A percentile compares a stretch with the other conserved stretches of the same genome.
These are phyloP conservation scores for Spea hammondii DNA, from an alignment of 2,797 vertebrate genomes.

Conservation along the genomic window DNA sequence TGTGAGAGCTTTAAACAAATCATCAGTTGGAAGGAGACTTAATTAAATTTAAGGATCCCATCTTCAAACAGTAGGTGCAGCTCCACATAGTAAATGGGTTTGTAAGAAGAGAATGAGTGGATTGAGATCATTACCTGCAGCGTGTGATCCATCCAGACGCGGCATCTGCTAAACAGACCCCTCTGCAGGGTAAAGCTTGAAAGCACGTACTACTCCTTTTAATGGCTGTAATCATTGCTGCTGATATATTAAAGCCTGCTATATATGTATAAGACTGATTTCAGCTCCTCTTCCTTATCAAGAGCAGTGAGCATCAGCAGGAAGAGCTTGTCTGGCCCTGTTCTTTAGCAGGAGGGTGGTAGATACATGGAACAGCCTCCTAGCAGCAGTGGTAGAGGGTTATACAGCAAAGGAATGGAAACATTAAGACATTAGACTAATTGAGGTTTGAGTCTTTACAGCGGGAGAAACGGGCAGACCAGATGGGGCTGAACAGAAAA, in stretches of 20 bases:
- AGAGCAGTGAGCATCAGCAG: too few species aligned
- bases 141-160: conserved; percentile 19
- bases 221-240: conserved; percentile 21
- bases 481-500: too few species aligned
- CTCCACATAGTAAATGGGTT: conserved; percentile 21
- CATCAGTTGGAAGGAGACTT: too few species aligned
- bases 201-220: conserved; percentile 26
- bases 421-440: too few species aligned
- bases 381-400: too few species aligned
- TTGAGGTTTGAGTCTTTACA: too few species aligned
- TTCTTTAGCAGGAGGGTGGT: too few species aligned
- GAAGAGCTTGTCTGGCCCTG: too few species aligned
- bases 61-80: not conserved
- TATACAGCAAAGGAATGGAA: too few species aligned
- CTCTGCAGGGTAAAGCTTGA: conserved; percentile 26
- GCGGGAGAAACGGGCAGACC: too few species aligned
- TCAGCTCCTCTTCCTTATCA: not conserved
- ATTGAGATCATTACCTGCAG: conserved; percentile 35
- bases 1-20: too few species aligned
- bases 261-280: conserved; percentile 9
- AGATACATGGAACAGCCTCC: too few species aligned
- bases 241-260: conserved; percentile 26
- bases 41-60: not conserved
- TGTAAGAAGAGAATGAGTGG: conserved; percentile 8
- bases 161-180: conserved; percentile 34